Base-by-base conservation (phyloP, 1,140 invertebrate species). In the Drosophila quadrilineata region DNA sequence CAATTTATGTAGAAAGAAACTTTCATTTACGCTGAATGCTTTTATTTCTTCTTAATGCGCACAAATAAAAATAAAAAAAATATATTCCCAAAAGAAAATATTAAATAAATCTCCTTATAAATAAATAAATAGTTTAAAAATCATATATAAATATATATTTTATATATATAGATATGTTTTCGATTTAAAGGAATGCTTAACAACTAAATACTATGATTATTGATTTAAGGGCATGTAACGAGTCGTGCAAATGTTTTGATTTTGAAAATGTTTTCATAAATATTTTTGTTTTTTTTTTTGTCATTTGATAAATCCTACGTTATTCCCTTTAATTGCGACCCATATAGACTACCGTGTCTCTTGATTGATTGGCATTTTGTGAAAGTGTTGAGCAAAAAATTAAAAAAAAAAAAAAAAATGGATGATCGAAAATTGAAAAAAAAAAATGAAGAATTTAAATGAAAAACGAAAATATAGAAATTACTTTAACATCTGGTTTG, bases 401-500 rank as follows among this genome's bases (percentile, higher is more conserved):
- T 8, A 16, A 28, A 12, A 31, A 57, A 64, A 56, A 67, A 59
- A 54, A 63, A 65, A 58, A 48, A 60, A 63, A 43, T 31, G n/a
- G n/a, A n/a, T n/a, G n/a, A n/a, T n/a, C n/a, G n/a, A n/a, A n/a
- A 14, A 26, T 24, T 28, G 3, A n/a, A 56, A 58, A 50, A 60
- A 57, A 56, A 57, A 70, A 56, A 70, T 31, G 24, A 33, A 3
- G 19, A n/a, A 75, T 67, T 56, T 28, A 57, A 52, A 28, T 33
- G 10, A 12, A 60, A 49, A 49, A 48, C 24, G 38, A 33, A 56
- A 52, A 68, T 49, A 50, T 28, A 49, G 49, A 59, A 50, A 40
- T 56, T 65, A 85, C 63, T 85, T 77, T 85, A 85, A 85, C 67
- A 72, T 85, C 72, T 85, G 71, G 65, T 85, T 86, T 85, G 59